Evolutionary conservation across 2,888 invertebrate genomes (phyloP), one percentile per base, ranked within the genome.

Genomic region (Acheta domesticus): DNA sequence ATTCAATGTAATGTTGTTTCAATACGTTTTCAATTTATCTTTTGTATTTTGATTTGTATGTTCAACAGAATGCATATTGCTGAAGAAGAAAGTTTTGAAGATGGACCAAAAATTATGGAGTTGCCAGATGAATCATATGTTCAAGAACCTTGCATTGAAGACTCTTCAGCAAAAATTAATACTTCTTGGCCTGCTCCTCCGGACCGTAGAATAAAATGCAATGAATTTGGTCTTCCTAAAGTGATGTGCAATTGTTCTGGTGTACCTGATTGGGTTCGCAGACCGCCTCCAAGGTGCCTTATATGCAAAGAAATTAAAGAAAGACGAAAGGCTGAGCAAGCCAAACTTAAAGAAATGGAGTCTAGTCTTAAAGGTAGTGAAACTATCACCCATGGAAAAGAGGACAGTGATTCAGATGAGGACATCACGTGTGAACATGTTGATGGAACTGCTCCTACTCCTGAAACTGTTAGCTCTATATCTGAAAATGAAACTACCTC

Each of bases 141-240:
- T n/a, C 16, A 62, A 19, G 62, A 62, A 16, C 62, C 62, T 3
- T 62, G 62, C n/a, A 14, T 62, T n/a, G 16, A n/a, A 19, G 62
- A 62, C 1, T 8, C 16, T 19, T 62, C 62, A 19, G 62, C 14
- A 14, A 62, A 62, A 62, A 12, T 62, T n/a, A 62, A 62, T 62
- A 62, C 62, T 62, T 62, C 62, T 14, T 62, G 62, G 21, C 49
- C 49, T 74, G 77, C 76, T n/a, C 16, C 36, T 62, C 77, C 80
- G 23, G 36, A 75, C 19, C 36, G 12, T 20, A 77, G 77, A 62
- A 62, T 82, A 12, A 80, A 79, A 80, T 80, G 83, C 36, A 84
- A 83, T 80, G 81, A 83, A 76, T 82, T 80, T 81, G 82, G 82
- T 50, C 78, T 79, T 74, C 81, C 82, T 36, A 80, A 83, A 80